Base-by-base conservation (phyloP, 2,888 invertebrate species). In the Cryptocephalus moraei region DNA sequence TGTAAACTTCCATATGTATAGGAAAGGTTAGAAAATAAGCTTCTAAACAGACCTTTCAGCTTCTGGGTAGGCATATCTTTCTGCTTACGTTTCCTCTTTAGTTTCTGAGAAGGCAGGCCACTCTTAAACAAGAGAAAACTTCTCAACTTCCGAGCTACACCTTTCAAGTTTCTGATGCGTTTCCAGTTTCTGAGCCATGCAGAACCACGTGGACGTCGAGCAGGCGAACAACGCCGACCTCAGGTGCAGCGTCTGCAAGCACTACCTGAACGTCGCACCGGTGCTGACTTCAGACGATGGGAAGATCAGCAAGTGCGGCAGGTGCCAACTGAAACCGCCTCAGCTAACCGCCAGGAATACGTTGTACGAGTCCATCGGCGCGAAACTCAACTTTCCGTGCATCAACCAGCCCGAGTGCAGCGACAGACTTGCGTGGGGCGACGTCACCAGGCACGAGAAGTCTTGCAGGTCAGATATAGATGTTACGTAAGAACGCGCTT, bases 181-280 rank as follows among this genome's bases (percentile, higher is more conserved):
- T 22, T 22, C 22, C 22, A 22, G 22, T 4, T 22, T 22, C 22
- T 22, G 22, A 22, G 6, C 22, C 22, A 22, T 22, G 22, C 22
- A 22, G 22, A 22, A 22, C 11, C 42, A 10, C 32, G 50, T 50
- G 52, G 52, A 52, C 34, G 44, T 52, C 40, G 54, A 52, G 44
- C 40, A 49, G 34, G 46, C 50, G 4, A 31, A 45, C 9, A 47
- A 40, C 39, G 47, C 49, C 32, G 50, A 50, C 45, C 44, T 55
- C 10, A 55, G 50, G 47, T 55, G 55, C 41, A 48, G 40, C 22
- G 48, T 55, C n/a, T 55, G 55, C 43, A 51, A 50, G 32, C 51
- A 55, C 38, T 55, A 50, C 36, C 46, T 55, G n/a, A 55, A 55
- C 47, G 45, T 55, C n/a, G 47, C 55, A 1, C 55, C 55, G 6